Evolutionary conservation across 1,140 invertebrate species (phyloP), one percentile per base, ranked within the genome.

Genomic region (Hestina assimilis): DNA sequence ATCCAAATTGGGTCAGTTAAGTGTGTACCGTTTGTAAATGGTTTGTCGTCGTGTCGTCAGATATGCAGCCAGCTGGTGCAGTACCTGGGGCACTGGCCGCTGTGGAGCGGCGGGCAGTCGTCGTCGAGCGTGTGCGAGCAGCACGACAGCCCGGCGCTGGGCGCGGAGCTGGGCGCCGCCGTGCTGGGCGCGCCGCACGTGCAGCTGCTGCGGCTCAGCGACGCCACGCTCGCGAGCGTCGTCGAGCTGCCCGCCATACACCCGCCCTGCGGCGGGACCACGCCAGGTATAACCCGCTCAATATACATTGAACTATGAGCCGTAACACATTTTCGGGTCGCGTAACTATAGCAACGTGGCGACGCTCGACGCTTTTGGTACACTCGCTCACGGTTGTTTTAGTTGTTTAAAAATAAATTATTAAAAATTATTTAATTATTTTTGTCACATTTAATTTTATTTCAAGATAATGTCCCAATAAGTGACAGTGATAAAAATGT

Each of bases 31-130:
- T n/a, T n/a, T n/a, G n/a, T n/a, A n/a, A n/a, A n/a, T n/a, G n/a
- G n/a, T n/a, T n/a, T n/a, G n/a, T 35, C 8, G 14, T 31, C 33
- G 5, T 29, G 43, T 56, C 20, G 8, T 4, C 89, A 97, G 65
- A 92, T 96, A 8, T 94, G 96, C 38, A 94, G 95, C 0, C 92
- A 98, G 72, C 92, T 98, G 68, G 94, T 98, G 46, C 95, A 96
- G 75, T 90, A 98, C 67, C 94, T 96, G 1, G 97, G 98, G 79
- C 98, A 97, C 94, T 98, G 96, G 75, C 96, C 98, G 92, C 76
- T 89, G 31, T 89, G 87, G 78, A 71, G 73, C 59, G 84, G 87
- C 8, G 89, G 89, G 52, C 84, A 88, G 66, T 89, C 97, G 8
- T 94, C 94, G 57, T 98, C 96, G 1, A 89, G 95, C 63, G 96